Evolutionary conservation across 92 coral and sea anemone species (phyloP), one percentile per base, ranked within the genome.

Genomic region (Epizoanthus scotinus): DNA sequence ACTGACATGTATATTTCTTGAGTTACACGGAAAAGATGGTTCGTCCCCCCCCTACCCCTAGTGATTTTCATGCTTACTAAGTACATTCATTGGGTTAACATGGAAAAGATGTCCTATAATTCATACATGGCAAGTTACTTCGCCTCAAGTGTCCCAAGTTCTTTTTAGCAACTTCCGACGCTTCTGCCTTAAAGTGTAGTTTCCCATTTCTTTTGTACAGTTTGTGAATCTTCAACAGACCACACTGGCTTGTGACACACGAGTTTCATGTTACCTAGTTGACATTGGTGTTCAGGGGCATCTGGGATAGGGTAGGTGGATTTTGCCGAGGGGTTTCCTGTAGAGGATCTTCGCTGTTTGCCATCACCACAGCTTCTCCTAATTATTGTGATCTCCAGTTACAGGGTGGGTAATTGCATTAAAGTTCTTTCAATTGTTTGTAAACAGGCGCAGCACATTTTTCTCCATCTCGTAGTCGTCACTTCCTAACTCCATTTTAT

Each of bases 281-380:
- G 78, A 74, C 73, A 70, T 52, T 74, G 70, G 26, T 84, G 84
- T 44, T 87, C 90, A 52, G 90, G 87, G 49, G 87, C 80, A 20
- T 88, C 88, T 44, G 92, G 92, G 44, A 88, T 84, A 38, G 91
- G 91, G 68, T 24, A 84, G 12, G 84, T 79, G 25, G 91, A 85
- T 68, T 86, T 88, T 6, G 91, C 85, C 17, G 91, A 85, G 24
- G 86, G 64, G 47, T 55, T 88, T 27, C 89, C 91, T 9, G 85
- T 82, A 13, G 84, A 63, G 18, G 67, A 66, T 60, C 89, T 69
- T 19, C 81, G 82, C 58, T 85, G 83, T 58, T 88, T 84, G 54
- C 88, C 83, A 84, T 84, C 86, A 2, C 85, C 83, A 79, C 79
- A 84, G 40, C 71, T 84, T 44, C 91, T 44, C 24, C 79, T 25